Percentiles rank a stretch among this genome's conserved stretches.
These are phyloP conservation scores for Piaya cayana DNA, from an alignment of 2,113 vertebrate species.

Conservation along the genomic window DNA sequence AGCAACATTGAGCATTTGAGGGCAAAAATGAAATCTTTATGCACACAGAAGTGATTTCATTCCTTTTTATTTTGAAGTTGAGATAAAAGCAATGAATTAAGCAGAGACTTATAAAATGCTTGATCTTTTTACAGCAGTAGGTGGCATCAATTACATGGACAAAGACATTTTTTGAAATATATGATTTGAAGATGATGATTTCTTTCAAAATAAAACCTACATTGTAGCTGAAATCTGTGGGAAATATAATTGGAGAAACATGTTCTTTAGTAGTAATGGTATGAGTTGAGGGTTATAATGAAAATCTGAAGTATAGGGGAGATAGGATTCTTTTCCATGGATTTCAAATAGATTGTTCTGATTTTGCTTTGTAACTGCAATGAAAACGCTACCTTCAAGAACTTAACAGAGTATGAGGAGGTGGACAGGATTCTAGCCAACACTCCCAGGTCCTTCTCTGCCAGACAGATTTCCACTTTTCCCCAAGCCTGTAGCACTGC, in stretches of 20 bases:
- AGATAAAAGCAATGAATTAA: neutral
- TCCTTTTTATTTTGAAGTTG: neutral
- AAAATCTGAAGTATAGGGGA: neutral
- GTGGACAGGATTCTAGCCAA: neutral
- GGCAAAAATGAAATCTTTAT: neutral
- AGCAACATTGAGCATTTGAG: neutral
- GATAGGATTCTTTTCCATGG: neutral
- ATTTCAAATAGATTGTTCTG: neutral
- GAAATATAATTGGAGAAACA: neutral
- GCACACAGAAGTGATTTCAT: neutral
- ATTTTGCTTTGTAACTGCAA: neutral
- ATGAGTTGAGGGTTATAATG: neutral
- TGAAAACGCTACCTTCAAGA: neutral
- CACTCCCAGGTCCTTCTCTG: too few relatives aligned
- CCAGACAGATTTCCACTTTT: too few relatives aligned
- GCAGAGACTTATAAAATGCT: neutral
- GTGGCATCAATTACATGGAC: neutral
- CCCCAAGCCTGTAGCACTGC: too few relatives aligned
- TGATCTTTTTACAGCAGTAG: neutral
- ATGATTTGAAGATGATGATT: neutral
- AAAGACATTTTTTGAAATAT: neutral
- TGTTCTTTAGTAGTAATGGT: neutral
- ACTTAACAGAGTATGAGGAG: neutral
- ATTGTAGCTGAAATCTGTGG: neutral
- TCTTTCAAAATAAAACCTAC: neutral